Evolutionary conservation across 1,140 invertebrate genomes (phyloP), one percentile per base, ranked within the genome.

Genomic region (Drosophila nikananu): DNA sequence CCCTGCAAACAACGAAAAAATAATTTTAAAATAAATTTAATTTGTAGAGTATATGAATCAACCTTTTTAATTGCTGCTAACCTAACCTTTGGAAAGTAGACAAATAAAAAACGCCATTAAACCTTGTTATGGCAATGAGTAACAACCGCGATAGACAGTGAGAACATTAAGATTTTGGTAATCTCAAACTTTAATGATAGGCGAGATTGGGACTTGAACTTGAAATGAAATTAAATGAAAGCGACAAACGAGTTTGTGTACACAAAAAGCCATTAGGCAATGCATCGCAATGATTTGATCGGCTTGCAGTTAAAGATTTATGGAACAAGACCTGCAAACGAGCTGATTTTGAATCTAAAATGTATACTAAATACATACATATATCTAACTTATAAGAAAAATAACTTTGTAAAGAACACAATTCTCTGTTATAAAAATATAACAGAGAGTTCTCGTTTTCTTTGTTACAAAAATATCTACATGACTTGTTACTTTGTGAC

Each of bases 1-100:
- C 97, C 81, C 97, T 98, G 87, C 25, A 93, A 94, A 83, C 3
- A 27, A 23, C 25, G n/a, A 12, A 4, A 12, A 8, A 17, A 25
- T 21, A 6, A 3, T 25, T 21, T 32, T 32, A 8, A 1, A 5
- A 65, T 21, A 49, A 39, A 48, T 30, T 68, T 44, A 55, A 41
- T 15, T 32, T 42, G 27, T 27, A 13, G 4, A 12, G 13, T 32
- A 19, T 19, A 10, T 72, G 44, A 73, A 19, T 60, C 54, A 73
- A 59, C 66, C 9, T 13, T 12, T 72, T 72, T 37, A 60, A 73
- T 72, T 39, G 27, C 42, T 12, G 32, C n/a, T 13, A 17, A 4
- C 21, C n/a, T 57, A 57, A 70, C 67, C 42, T 60, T 41, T 73
- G 23, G 19, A 52, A 68, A 35, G 30, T 30, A 21, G 9, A 42